Conservation (phyloP, 2,888 invertebrate genomes). For the Willowsia nigromaculata region DNA sequence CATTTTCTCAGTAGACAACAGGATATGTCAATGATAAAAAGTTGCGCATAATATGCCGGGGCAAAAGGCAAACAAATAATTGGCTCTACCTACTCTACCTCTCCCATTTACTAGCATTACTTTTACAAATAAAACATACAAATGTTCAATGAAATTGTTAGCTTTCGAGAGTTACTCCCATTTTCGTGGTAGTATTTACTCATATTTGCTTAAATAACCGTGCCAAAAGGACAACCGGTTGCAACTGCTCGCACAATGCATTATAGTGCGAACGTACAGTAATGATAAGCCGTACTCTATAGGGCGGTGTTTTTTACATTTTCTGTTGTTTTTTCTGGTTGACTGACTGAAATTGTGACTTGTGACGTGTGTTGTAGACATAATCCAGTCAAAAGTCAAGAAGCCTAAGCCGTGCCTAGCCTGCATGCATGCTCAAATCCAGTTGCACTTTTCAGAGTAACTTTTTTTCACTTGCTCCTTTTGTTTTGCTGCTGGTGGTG, state of each 20-base stretch:
- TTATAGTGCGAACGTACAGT: not conserved
- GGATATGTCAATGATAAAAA: conserved; percentile 51
- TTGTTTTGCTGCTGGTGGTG: not conserved
- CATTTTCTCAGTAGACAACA: conserved; percentile 52
- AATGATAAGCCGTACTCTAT: not conserved
- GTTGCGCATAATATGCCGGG: not conserved
- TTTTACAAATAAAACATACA: not conserved
- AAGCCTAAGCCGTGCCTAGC: not conserved
- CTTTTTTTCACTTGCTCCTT: not conserved
- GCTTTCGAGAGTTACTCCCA: conserved; percentile 16
- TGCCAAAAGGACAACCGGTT: conserved; percentile 1
- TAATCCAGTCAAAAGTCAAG: conserved; percentile 33
- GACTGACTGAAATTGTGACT: conserved; percentile 21
- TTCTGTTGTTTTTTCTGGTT: conserved; percentile 12
- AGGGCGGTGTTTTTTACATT: not conserved
- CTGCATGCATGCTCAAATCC: conserved; percentile 1
- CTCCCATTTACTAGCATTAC: not conserved
- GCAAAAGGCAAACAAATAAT: not conserved
- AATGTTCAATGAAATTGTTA: conserved; percentile 7
- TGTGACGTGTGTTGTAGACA: conserved; percentile 28
- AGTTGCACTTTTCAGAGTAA: conserved; percentile 26
- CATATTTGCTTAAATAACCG: conserved; percentile 31
- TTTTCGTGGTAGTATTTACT: conserved; percentile 25
- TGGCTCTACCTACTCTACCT: not conserved
- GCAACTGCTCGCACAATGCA: not conserved